Evolutionary conservation across 2,888 invertebrate species (phyloP).

Genomic region (Cheilosia pagana): DNA sequence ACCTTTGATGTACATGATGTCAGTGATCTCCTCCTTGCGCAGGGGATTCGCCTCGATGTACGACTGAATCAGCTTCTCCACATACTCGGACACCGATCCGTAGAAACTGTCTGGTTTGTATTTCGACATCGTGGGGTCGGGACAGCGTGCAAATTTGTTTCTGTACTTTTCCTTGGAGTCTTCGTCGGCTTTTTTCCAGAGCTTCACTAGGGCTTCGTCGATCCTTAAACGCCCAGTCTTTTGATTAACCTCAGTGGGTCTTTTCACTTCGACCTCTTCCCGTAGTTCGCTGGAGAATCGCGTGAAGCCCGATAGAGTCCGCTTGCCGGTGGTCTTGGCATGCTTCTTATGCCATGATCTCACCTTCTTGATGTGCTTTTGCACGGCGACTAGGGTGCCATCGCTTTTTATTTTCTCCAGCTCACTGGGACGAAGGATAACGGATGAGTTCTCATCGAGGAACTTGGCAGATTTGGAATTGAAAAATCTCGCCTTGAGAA

Average conservation of each 20-base stretch:
- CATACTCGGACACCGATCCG: constrained; percentile 92
- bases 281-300: constrained; percentile 85
- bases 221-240: constrained; percentile 86
- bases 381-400: constrained; percentile 84
- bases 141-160: constrained; percentile 85
- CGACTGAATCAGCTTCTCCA: constrained; percentile 87
- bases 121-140: constrained; percentile 89
- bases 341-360: constrained; percentile 87
- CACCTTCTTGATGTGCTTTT: constrained; percentile 86
- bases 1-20: constrained; percentile 90
- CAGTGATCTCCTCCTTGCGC: constrained; percentile 85
- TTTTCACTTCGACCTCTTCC: constrained; percentile 84
- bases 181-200: constrained; percentile 87
- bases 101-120: constrained; percentile 90
- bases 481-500: constrained; percentile 93
- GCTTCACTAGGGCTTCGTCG: constrained; percentile 86
- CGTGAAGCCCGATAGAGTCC: constrained; percentile 85
- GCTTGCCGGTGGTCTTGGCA: constrained; percentile 84
- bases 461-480: constrained; percentile 90
- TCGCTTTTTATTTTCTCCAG: constrained; percentile 86
- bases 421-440: constrained; percentile 86
- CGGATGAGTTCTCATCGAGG: constrained; percentile 90
- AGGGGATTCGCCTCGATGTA: constrained; percentile 85
- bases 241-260: constrained; percentile 83
- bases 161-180: constrained; percentile 85